Percentiles rank a stretch among this genome's conserved stretches.
phyloP scores from a whole-genome alignment of 2,113 vertebrate species.

The Lampris incognitus region DNA sequence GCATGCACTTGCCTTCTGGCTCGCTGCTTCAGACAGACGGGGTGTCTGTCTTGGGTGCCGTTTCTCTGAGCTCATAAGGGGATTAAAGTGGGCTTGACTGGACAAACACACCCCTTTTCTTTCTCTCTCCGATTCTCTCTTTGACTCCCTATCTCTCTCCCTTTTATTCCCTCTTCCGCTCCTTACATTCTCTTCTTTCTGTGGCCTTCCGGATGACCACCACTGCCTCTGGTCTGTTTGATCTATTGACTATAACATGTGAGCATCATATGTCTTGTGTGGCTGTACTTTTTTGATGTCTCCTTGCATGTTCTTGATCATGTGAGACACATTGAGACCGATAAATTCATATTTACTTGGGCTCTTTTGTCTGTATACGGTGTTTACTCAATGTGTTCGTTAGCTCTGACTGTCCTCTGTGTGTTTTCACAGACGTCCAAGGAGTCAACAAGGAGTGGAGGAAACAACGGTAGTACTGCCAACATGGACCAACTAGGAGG shows the following conservation, averaged over 20 bases:
- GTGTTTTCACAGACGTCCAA: constrained; percentile 75
- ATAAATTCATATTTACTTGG: background rate
- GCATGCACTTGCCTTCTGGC: constrained; percentile 19
- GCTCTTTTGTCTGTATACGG: background rate
- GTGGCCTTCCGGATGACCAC: background rate
- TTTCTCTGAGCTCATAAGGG: constrained; percentile 75
- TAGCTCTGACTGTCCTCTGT: constrained; percentile 33
- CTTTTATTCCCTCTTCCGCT: background rate
- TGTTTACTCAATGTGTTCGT: background rate
- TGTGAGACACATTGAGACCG: background rate
- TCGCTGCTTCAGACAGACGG: constrained; percentile 64
- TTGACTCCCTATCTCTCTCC: too few species aligned
- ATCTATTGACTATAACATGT: background rate
- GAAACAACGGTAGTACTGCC: constrained; percentile 77
- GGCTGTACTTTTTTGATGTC: background rate
- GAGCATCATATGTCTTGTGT: constrained; percentile 3
- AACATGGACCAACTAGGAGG: constrained; percentile 83
- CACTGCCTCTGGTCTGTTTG: background rate
- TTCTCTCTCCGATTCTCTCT: constrained; percentile 7
- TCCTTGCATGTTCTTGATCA: background rate
- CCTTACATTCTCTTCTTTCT: background rate
- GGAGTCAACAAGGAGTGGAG: constrained; percentile 73
- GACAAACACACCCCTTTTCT: constrained; percentile 7
- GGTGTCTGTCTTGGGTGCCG: constrained; percentile 48
- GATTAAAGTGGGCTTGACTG: constrained; percentile 67